Evolutionary conservation across 2,797 vertebrate species (phyloP), one percentile per base, ranked within the genome.

Genomic region (Liasis olivaceus): DNA sequence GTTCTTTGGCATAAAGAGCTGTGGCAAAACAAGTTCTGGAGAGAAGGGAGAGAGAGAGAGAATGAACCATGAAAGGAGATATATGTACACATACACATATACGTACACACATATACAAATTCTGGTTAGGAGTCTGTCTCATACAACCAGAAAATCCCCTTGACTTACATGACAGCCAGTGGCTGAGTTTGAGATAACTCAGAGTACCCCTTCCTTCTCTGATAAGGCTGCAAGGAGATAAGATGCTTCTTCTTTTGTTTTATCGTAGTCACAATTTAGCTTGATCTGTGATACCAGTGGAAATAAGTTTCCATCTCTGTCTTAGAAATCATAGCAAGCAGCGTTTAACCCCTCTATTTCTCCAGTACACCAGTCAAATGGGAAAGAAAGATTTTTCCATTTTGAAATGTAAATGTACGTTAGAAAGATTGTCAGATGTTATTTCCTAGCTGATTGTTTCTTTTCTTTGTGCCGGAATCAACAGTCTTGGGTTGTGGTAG

Each of bases 21-120:
- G 92, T 93, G 87, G 95, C 92, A 88, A 91, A 93, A 93, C 87
- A 92, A 94, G 93, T 94, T 87, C 3, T 89, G 93, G 90, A 92
- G 93, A 63, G 22, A 36, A 60, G 91, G 87, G 72, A 31, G 63
- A 62, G 91, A 92, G 84, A 94, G 56, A 42, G 92, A 60, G 90
- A 88, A 66, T n/a, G 63, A 64, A 90, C 92, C 84, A 94, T 51
- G 36, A 86, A 86, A 93, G 59, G 90, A 87, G 81, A 36, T 58
- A 60, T 88, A 91, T 84, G 94, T 26, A 54, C 42, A 9, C 12
- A 15, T 91, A 54, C 89, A 94, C 93, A 90, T 81, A 24, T 47
- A 47, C 72, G 86, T 31, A 81, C 72, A 54, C 89, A 94, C 93
- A 90, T 81, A 24, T 47, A 47, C 72, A 88, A 91, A 93, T 54